Conservation (phyloP, 1,140 invertebrate species). For the Brachionus asplanchnoidis region DNA sequence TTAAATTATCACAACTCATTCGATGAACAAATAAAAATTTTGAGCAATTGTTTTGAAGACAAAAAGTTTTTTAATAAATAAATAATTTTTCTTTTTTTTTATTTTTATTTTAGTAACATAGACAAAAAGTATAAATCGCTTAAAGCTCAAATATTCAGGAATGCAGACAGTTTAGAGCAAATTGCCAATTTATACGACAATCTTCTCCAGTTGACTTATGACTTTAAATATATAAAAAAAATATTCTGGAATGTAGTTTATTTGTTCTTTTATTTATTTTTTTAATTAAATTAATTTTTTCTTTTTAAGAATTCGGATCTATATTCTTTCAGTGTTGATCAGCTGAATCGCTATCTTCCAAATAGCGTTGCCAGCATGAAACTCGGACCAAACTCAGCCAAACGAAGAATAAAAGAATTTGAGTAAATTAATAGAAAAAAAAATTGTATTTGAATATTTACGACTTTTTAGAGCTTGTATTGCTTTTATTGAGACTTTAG, state of each 20-base stretch:
- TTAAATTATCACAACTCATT: background rate
- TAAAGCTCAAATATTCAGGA: background rate
- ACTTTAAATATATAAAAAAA: constrained; percentile 27
- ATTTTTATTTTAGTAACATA: background rate
- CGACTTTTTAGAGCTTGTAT: background rate
- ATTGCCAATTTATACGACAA: background rate
- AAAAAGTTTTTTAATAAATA: background rate
- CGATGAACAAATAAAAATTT: background rate
- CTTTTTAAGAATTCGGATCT: background rate
- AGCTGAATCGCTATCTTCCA: constrained; percentile 4
- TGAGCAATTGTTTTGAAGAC: background rate
- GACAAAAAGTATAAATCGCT: constrained; percentile 13
- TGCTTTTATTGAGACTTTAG: constrained; percentile 1
- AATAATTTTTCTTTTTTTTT: background rate
- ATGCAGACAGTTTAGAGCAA: background rate
- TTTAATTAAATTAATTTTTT: background rate
- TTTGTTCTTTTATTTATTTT: background rate
- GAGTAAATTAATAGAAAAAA: background rate
- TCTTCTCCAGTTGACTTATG: background rate
- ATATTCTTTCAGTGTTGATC: background rate
- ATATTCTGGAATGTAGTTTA: constrained; percentile 23
- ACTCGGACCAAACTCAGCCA: background rate
- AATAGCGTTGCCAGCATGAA: constrained; percentile 10
- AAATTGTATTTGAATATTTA: background rate
- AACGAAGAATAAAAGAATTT: constrained; percentile 30